Evolutionary conservation across 2,888 invertebrate species (phyloP), one percentile per base, ranked within the genome.

Genomic region (Megamerina dolium): DNA sequence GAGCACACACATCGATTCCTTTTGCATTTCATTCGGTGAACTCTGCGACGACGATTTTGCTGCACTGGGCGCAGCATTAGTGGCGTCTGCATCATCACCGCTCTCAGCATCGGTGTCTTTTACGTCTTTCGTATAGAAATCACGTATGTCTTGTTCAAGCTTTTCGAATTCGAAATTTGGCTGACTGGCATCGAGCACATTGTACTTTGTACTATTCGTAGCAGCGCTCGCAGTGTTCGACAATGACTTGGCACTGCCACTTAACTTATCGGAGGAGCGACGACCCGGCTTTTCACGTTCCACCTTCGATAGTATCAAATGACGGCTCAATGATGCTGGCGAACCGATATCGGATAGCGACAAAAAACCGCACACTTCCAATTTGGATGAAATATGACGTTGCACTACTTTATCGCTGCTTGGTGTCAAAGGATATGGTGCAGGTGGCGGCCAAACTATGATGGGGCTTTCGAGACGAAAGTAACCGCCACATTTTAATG

Each of bases 1-100:
- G 12, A 96, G 72, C 4, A 95, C 94, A 66, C 94, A 94, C 63
- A 95, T 89, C 2, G 91, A 91, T 1, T 95, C 87, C 34, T 79
- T 77, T n/a, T n/a, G n/a, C n/a, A n/a, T n/a, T 34, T 64, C 64
- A 40, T 49, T 49, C 3, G 45, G 37, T 1, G 12, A 14, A 32
- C 26, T 23, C 6, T 14, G 19, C n/a, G 43, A 2, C 40, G 46
- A 14, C 41, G 46, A 12, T 26, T 26, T 45, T 35, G 13, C 36
- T 51, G 50, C 6, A 43, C 42, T 19, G 51, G 56, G 33, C 1
- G 41, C 14, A 8, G 38, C 18, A 14, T 53, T 50, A 4, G 42
- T 46, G 0, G 57, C 60, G 31, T 65, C 66, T 0, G 58, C 59
- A 49, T 60, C 66, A 13, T 60, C 66, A 5, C 59, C 61, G 26